Percentiles rank a stretch among this genome's conserved stretches.
These are phyloP conservation scores for Nezara viridula DNA, from an alignment of 2,888 invertebrate species.

Conservation along the genomic window DNA sequence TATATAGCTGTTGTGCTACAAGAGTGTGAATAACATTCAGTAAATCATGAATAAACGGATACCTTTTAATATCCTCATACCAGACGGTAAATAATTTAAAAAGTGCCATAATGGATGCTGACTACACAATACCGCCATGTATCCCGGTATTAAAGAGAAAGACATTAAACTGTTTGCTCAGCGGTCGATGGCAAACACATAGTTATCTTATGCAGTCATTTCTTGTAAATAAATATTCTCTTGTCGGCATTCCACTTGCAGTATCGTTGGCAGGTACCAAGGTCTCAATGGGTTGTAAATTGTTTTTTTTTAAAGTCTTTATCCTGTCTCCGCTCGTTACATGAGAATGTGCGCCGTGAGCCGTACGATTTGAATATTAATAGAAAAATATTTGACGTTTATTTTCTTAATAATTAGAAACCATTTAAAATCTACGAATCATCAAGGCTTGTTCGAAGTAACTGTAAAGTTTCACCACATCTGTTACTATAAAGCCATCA, in stretches of 20 bases:
- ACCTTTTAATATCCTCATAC: no score
- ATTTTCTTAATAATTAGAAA: neutral
- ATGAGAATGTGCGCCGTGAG: neutral
- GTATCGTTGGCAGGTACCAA: slow-evolving; percentile 8
- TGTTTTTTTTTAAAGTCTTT: neutral
- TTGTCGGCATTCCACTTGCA: slow-evolving; percentile 19
- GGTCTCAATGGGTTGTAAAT: neutral
- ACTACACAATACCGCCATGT: neutral
- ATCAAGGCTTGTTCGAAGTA: neutral
- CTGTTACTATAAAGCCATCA: no score
- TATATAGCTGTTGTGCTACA: no score
- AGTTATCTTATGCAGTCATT: slow-evolving; percentile 22
- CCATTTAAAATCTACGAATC: neutral
- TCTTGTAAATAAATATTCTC: slow-evolving; percentile 37
- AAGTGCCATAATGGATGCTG: neutral
- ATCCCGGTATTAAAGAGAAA: neutral
- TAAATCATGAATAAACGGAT: no score
- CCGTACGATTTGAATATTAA: neutral
- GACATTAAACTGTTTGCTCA: neutral
- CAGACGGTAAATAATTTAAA: no score
- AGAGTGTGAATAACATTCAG: no score
- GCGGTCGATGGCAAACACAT: neutral
- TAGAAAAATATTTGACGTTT: neutral
- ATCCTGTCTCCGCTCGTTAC: neutral
- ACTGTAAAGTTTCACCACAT: neutral